Conservation (phyloP, 2,888 invertebrate species). For the Nemotelus nigrinus region DNA sequence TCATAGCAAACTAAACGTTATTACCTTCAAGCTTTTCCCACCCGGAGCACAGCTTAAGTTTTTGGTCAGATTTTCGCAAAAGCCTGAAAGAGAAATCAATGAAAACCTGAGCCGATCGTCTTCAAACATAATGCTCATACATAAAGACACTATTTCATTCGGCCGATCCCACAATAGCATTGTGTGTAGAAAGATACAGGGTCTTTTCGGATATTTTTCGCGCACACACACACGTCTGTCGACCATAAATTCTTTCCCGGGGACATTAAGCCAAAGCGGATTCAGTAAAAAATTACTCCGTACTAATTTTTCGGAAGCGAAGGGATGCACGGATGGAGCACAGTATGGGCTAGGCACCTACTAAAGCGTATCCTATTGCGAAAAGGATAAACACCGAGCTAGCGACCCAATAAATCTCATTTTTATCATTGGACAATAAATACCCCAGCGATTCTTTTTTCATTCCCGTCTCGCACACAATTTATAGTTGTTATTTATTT, state of each 20-base stretch:
- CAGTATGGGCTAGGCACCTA: conserved; percentile 9
- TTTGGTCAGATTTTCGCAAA: too few species aligned
- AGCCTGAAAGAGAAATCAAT: too few species aligned
- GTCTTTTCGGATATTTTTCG: conserved; percentile 26
- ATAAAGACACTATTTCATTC: neutral
- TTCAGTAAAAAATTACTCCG: conserved; percentile 50
- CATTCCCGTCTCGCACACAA: conserved; percentile 58
- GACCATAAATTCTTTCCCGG: conserved; percentile 45
- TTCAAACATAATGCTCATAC: too few species aligned
- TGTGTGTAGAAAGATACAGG: too few species aligned
- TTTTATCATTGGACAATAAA: conserved; percentile 66
- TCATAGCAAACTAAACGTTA: too few species aligned
- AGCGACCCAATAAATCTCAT: conserved; percentile 63
- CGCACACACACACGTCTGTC: conserved; percentile 47
- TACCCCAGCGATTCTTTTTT: conserved; percentile 64
- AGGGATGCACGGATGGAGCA: conserved; percentile 1
- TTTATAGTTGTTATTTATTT: conserved; percentile 66
- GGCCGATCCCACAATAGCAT: neutral
- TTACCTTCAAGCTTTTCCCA: too few species aligned
- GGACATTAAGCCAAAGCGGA: conserved; percentile 49
- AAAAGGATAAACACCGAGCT: conserved; percentile 37
- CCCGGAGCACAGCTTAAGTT: too few species aligned
- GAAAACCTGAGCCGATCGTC: too few species aligned
- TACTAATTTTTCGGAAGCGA: conserved; percentile 47
- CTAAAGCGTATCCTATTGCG: conserved; percentile 18